Conservation (phyloP, 2,888 invertebrate species). For the Ornithoptera priamus region DNA sequence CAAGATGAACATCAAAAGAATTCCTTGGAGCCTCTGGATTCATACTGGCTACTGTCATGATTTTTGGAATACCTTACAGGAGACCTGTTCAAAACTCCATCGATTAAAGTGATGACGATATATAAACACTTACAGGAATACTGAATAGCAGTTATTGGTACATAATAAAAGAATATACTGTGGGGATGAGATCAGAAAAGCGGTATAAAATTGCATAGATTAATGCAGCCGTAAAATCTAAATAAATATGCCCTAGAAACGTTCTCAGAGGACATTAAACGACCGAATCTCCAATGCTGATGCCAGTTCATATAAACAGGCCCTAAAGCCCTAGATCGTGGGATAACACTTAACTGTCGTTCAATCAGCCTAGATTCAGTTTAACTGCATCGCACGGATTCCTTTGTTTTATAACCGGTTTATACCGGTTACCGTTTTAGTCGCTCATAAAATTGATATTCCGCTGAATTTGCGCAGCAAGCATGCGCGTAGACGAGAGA, state of each 20-base stretch:
- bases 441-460: constrained; percentile 27
- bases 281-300: constrained; percentile 17
- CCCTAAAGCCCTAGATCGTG: constrained; percentile 39
- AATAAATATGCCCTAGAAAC: constrained; percentile 20
- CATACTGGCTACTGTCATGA: too few species aligned
- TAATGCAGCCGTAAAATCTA: background rate
- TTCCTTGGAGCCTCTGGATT: too few species aligned
- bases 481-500: background rate
- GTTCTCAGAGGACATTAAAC: constrained; percentile 21
- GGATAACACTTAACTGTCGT: constrained; percentile 40
- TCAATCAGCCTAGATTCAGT: constrained; percentile 45
- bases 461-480: constrained; percentile 15
- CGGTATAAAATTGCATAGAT: background rate
- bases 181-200: background rate
- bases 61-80: too few species aligned
- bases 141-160: background rate
- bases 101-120: too few species aligned
- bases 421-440: constrained; percentile 31
- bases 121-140: too few species aligned
- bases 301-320: constrained; percentile 35
- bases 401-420: constrained; percentile 41
- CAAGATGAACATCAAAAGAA: too few species aligned
- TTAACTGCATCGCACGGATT: constrained; percentile 36
- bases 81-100: too few species aligned
- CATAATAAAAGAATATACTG: background rate